Conservation (phyloP, 2,888 invertebrate genomes). For the Caenorhabditis doughertyi region DNA sequence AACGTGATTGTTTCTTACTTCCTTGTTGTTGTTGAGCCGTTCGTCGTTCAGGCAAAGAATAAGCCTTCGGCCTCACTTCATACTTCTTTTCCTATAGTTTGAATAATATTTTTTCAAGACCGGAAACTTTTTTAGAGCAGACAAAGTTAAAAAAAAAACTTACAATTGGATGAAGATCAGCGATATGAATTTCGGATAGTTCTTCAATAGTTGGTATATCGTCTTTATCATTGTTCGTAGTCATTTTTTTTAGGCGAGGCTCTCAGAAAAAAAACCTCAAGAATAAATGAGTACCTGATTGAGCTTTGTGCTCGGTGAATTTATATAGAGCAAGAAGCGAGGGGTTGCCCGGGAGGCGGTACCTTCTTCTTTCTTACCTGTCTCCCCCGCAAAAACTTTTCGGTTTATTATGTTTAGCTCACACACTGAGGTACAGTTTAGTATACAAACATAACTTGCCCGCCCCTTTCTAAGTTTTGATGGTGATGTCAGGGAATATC, state of each 20-base stretch:
- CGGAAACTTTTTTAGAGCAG: not conserved
- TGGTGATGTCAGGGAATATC: conserved; percentile 55
- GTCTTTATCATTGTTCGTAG: conserved; percentile 41
- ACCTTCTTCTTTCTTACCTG: conserved; percentile 36
- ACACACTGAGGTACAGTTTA: conserved; percentile 46
- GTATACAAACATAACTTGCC: conserved; percentile 53
- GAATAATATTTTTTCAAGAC: not conserved
- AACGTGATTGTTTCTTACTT: conserved; percentile 52
- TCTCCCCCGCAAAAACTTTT: conserved; percentile 53
- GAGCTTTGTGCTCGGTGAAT: conserved; percentile 50
- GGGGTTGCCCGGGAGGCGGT: conserved; percentile 36
- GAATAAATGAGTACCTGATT: conserved; percentile 34
- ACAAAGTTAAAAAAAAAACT: conserved; percentile 13
- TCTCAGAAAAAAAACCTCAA: conserved; percentile 1
- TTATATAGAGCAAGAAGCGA: conserved; percentile 43
- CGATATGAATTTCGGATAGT: conserved; percentile 58
- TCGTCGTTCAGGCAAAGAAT: conserved; percentile 56
- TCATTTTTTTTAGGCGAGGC: conserved; percentile 17
- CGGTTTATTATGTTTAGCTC: conserved; percentile 59
- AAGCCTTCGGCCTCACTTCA: conserved; percentile 53
- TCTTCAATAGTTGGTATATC: conserved; percentile 65
- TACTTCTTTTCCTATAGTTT: conserved; percentile 64
- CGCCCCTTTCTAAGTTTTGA: conserved; percentile 54
- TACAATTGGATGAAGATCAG: conserved; percentile 51
- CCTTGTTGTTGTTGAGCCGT: conserved; percentile 34